Evolutionary conservation across 2,888 invertebrate species (phyloP).

Genomic region (Scaptomyza caliginosa): DNA sequence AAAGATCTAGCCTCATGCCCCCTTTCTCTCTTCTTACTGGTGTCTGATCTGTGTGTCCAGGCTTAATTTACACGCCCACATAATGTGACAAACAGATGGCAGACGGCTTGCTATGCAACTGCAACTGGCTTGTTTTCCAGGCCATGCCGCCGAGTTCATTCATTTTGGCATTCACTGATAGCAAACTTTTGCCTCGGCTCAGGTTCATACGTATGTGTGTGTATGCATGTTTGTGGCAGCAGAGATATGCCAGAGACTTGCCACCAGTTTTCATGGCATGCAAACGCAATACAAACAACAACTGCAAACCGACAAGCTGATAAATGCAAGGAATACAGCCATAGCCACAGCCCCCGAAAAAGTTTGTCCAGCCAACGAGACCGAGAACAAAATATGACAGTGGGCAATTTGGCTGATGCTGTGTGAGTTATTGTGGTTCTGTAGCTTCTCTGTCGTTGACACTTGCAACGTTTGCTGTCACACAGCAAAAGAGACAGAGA

Average conservation of each 20-base stretch:
- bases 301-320: conserved; percentile 48
- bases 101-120: conserved; percentile 11
- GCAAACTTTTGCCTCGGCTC: conserved; percentile 24
- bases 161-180: conserved; percentile 70
- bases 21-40: background rate
- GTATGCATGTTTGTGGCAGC: conserved; percentile 30
- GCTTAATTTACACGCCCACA: conserved; percentile 63
- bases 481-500: background rate
- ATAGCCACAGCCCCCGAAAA: conserved; percentile 30
- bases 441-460: conserved; percentile 51
- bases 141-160: conserved; percentile 70
- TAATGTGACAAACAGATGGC: conserved; percentile 39
- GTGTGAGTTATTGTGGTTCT: conserved; percentile 74
- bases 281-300: conserved; percentile 54
- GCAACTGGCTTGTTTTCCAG: background rate
- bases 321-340: conserved; percentile 45
- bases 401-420: conserved; percentile 29
- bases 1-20: background rate
- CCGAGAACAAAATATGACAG: conserved; percentile 19
- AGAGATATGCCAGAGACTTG: background rate
- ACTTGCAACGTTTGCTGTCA: conserved; percentile 49
- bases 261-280: conserved; percentile 22
- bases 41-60: conserved; percentile 17
- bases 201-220: conserved; percentile 11
- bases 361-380: conserved; percentile 37